Conservation (phyloP, 2,797 vertebrate species). For the Potorous gilbertii region DNA sequence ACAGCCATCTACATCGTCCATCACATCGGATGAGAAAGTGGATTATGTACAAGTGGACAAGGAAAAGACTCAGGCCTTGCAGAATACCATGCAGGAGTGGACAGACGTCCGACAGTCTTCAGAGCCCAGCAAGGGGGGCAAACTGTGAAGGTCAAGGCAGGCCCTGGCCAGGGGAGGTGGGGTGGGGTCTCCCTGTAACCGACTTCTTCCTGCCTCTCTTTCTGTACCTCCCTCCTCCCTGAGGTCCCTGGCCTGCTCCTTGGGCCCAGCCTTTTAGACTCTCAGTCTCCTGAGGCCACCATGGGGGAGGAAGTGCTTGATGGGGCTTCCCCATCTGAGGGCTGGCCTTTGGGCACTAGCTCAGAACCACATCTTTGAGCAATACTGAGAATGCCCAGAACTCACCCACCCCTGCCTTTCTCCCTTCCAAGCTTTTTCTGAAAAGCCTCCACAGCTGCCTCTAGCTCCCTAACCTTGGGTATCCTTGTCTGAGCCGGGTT, state of each 20-base stretch:
- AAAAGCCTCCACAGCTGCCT: background rate
- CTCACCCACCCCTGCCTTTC: background rate
- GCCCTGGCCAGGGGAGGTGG: rapidly evolving
- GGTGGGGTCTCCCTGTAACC: constrained; percentile 27
- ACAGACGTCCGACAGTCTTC: constrained; percentile 97
- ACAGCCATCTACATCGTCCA: constrained; percentile 97
- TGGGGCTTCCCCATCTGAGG: background rate
- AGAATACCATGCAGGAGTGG: constrained; percentile 99
- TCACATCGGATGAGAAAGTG: constrained; percentile 97
- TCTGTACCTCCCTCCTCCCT: background rate
- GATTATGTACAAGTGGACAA: constrained; percentile 99
- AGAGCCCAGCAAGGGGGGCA: constrained; percentile 92
- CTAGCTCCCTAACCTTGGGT: background rate
- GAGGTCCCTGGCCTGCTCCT: background rate
- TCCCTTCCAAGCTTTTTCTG: background rate
- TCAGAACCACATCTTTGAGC: background rate
- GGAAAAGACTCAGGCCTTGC: constrained; percentile 97
- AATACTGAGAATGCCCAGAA: background rate
- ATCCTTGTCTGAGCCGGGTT: background rate
- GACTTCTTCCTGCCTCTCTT: rapidly evolving
- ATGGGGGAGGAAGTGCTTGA: background rate
- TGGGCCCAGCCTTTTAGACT: background rate
- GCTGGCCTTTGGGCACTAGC: background rate
- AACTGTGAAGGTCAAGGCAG: constrained; percentile 80
- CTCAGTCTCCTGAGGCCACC: background rate